Evolutionary conservation across 2,113 vertebrate species (phyloP).

Genomic region (Pelmatolapia mariae): DNA sequence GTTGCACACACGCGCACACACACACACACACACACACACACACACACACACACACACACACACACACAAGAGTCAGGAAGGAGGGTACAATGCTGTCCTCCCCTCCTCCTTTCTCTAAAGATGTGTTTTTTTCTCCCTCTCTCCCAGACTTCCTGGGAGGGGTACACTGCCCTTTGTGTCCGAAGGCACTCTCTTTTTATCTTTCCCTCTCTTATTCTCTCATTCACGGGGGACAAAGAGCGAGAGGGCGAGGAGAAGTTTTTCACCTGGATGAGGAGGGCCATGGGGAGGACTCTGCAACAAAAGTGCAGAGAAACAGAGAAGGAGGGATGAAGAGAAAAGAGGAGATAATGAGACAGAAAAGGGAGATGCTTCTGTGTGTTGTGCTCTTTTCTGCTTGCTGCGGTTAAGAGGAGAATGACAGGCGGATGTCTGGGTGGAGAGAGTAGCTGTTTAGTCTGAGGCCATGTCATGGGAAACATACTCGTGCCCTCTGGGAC

Average conservation of each 20-base stretch:
- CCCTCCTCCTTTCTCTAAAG: conserved; percentile 69
- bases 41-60: neutral
- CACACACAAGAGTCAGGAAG: conserved; percentile 66
- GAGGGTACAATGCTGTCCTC: conserved; percentile 68
- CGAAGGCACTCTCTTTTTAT: conserved; percentile 67
- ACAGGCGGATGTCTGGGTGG: conserved; percentile 68
- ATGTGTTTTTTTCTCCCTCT: conserved; percentile 57
- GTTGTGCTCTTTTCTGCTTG: conserved; percentile 40
- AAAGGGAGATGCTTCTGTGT: conserved; percentile 48
- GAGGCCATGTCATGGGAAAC: conserved; percentile 71
- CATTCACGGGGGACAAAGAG: conserved; percentile 64
- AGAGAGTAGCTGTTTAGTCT: conserved; percentile 70
- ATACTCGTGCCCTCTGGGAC: conserved; percentile 59
- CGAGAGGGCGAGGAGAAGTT: conserved; percentile 52
- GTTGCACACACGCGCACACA: conserved; percentile 8
- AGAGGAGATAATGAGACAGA: conserved; percentile 30
- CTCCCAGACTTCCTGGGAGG: conserved; percentile 74
- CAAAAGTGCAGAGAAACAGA: conserved; percentile 43
- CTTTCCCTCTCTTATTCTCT: conserved; percentile 61
- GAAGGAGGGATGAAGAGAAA: conserved; percentile 14
- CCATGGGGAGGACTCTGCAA: conserved; percentile 39
- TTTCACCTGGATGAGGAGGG: conserved; percentile 73
- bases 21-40: neutral
- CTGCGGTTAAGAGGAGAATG: conserved; percentile 56
- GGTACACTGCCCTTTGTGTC: conserved; percentile 70